A percentile compares a stretch with the other conserved stretches of the same genome.
phyloP scores from a whole-genome alignment of 2,797 vertebrate genomes.

The Hylomyscus alleni region DNA sequence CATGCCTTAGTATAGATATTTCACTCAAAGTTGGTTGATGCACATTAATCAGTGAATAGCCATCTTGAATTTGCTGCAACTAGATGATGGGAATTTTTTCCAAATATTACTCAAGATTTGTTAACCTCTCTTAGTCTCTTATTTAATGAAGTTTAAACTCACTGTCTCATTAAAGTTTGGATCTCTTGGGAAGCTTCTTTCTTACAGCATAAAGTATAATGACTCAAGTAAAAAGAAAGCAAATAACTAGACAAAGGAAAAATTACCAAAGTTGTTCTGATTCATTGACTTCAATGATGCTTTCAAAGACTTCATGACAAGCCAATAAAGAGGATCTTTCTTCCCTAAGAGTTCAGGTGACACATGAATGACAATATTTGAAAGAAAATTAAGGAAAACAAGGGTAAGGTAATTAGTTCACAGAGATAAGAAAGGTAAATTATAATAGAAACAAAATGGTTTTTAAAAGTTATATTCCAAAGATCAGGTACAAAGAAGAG shows the following conservation, averaged over 20 bases:
- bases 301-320: neutral
- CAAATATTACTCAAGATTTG: constrained; percentile 73
- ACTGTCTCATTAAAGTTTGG: neutral
- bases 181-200: constrained; percentile 13
- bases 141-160: constrained; percentile 51
- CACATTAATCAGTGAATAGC: constrained; percentile 61
- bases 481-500: neutral
- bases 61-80: constrained; percentile 15
- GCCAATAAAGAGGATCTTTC: neutral
- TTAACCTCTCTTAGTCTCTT: constrained; percentile 64
- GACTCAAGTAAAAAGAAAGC: neutral
- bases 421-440: neutral
- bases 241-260: neutral
- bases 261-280: neutral
- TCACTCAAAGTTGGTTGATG: constrained; percentile 64
- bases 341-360: constrained; percentile 10
- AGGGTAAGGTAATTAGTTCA: neutral
- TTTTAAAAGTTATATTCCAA: neutral
- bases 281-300: neutral
- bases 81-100: constrained; percentile 63
- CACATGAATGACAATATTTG: neutral
- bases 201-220: constrained; percentile 37
- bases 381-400: constrained; percentile 3
- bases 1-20: neutral
- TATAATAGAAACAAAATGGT: neutral